Evolutionary conservation across 2,797 vertebrate genomes (phyloP).

Genomic region (Pipistrellus pygmaeus): DNA sequence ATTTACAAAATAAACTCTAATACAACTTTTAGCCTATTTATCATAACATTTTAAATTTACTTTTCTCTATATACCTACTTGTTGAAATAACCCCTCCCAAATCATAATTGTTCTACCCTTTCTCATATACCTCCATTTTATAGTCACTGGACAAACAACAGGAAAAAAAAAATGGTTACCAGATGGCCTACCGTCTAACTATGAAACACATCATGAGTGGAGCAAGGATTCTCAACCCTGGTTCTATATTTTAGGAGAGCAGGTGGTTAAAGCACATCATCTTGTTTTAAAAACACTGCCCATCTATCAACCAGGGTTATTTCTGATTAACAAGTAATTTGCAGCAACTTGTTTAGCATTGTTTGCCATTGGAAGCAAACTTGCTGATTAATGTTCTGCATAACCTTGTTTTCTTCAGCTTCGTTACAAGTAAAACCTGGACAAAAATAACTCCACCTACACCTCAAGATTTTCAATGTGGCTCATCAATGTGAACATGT

Average conservation of each 20-base stretch:
- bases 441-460: background rate
- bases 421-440: background rate
- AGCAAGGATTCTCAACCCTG: background rate
- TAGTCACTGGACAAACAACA: background rate
- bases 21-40: background rate
- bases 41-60: background rate
- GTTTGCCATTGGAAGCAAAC: background rate
- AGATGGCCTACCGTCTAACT: background rate
- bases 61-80: background rate
- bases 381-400: background rate
- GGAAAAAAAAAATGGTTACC: background rate
- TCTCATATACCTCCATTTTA: background rate
- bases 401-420: background rate
- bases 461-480: background rate
- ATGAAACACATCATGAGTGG: background rate
- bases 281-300: background rate
- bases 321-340: background rate
- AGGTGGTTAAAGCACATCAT: background rate
- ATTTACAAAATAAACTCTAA: background rate
- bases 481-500: background rate
- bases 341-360: background rate
- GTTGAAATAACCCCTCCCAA: background rate
- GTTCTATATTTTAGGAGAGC: background rate
- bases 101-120: background rate
- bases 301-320: background rate